Evolutionary conservation across 2,113 vertebrate species (phyloP).

Genomic region (Alligator mississippiensis): DNA sequence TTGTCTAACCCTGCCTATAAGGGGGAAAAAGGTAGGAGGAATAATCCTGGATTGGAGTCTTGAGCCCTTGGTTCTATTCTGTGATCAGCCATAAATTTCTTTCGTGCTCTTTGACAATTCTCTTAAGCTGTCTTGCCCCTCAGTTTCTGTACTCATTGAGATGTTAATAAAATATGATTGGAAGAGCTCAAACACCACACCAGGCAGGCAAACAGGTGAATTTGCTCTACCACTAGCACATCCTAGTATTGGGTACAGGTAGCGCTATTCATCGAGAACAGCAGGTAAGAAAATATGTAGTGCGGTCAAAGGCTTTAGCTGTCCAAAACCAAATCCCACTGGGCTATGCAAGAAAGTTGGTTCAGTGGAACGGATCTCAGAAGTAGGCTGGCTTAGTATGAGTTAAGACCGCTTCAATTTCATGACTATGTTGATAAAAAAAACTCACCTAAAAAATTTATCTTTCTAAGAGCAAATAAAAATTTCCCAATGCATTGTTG

Average conservation of each 20-base stretch:
- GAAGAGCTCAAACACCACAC: not conserved
- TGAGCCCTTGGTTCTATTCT: too few species aligned
- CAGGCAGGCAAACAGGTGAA: not conserved
- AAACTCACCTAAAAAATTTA: not conserved
- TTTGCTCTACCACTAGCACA: not conserved
- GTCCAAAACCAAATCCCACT: not conserved
- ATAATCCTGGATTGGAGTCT: not conserved
- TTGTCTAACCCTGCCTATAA: not conserved
- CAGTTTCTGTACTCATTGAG: not conserved
- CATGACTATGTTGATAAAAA: not conserved
- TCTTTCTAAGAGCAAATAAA: not conserved
- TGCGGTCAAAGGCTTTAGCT: not conserved
- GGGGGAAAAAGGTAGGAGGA: not conserved
- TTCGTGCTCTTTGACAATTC: too few species aligned
- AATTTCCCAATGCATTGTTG: fast-evolving
- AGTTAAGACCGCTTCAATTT: not conserved
- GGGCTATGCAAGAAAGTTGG: not conserved
- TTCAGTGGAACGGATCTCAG: not conserved
- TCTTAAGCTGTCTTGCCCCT: too few species aligned
- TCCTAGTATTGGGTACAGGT: not conserved
- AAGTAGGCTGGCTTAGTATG: not conserved
- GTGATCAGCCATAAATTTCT: too few species aligned
- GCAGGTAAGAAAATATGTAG: not conserved
- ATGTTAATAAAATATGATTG: not conserved
- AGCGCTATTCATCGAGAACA: not conserved